phyloP scores from a whole-genome alignment of 2,797 vertebrate genomes.

The Spinus olivaceus region DNA sequence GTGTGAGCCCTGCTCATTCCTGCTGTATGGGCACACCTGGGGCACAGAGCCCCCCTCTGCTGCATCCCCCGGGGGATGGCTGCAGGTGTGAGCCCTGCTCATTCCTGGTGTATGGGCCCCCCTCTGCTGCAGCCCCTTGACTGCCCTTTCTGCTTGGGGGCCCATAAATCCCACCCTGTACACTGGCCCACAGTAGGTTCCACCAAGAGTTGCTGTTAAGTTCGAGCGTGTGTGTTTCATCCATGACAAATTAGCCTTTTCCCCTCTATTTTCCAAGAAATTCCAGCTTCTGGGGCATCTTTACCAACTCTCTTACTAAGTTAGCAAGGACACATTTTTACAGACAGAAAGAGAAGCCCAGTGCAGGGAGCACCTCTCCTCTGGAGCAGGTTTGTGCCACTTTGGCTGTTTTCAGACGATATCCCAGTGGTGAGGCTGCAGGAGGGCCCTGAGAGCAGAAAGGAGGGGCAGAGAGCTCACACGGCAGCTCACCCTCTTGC shows the following conservation, averaged over 20 bases:
- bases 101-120: not conserved
- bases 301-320: conserved; percentile 5
- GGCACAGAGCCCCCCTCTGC: not conserved
- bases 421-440: not conserved
- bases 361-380: conserved; percentile 9
- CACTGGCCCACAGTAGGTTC: not conserved
- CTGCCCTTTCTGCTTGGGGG: not conserved
- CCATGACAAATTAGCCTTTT: not conserved
- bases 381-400: conserved; percentile 26
- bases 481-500: not conserved
- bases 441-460: not conserved
- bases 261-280: conserved; percentile 11
- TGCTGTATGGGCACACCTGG: too few species aligned
- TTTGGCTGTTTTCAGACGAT: not conserved
- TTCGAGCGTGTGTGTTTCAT: not conserved
- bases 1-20: not conserved
- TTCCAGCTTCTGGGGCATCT: conserved; percentile 34
- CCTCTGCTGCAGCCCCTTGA: not conserved
- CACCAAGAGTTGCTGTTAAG: not conserved
- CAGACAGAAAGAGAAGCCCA: not conserved
- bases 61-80: not conserved
- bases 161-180: not conserved
- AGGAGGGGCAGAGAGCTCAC: not conserved
- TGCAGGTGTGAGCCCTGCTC: not conserved
- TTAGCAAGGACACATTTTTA: conserved; percentile 22